These are phyloP conservation scores for Vesta saturnalis DNA, from an alignment of 2,888 invertebrate genomes.

Conservation along the genomic window DNA sequence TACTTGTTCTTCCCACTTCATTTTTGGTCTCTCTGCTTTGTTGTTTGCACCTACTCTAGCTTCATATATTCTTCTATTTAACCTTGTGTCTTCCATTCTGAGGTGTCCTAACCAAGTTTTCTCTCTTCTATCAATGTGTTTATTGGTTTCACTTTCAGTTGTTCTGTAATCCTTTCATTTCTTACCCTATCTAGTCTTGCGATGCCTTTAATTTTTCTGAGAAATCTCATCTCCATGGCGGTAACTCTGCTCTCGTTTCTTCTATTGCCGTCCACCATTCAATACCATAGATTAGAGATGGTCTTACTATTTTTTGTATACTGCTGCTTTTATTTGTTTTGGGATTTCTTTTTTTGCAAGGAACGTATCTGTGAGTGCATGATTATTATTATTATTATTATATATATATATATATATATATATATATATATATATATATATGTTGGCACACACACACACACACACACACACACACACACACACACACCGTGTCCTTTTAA, in stretches of 20 bases:
- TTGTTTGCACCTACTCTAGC: not conserved
- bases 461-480: too few species aligned
- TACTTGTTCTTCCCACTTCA: not conserved
- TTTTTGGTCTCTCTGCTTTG: not conserved
- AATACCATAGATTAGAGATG: conserved; percentile 15
- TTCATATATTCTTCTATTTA: not conserved
- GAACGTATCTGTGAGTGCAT: conserved; percentile 6
- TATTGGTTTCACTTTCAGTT: too few species aligned
- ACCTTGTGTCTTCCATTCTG: not conserved
- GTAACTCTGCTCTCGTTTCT: conserved; percentile 18
- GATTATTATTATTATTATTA: too few species aligned
- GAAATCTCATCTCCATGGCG: too few species aligned
- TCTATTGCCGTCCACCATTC: conserved; percentile 5
- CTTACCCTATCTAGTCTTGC: too few species aligned
- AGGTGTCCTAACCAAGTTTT: not conserved
- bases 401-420: too few species aligned
- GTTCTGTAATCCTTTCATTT: too few species aligned
- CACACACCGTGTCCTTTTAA: too few species aligned
- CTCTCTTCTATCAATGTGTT: not conserved
- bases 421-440: too few species aligned
- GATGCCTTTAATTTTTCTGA: conserved; percentile 12
- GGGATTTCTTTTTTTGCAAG: too few species aligned
- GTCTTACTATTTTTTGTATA: conserved; percentile 20
- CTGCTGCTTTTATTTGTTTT: too few species aligned
- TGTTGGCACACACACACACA: too few species aligned